These are phyloP conservation scores for Acronicta aceris DNA, from an alignment of 2,888 invertebrate genomes.

Conservation along the genomic window DNA sequence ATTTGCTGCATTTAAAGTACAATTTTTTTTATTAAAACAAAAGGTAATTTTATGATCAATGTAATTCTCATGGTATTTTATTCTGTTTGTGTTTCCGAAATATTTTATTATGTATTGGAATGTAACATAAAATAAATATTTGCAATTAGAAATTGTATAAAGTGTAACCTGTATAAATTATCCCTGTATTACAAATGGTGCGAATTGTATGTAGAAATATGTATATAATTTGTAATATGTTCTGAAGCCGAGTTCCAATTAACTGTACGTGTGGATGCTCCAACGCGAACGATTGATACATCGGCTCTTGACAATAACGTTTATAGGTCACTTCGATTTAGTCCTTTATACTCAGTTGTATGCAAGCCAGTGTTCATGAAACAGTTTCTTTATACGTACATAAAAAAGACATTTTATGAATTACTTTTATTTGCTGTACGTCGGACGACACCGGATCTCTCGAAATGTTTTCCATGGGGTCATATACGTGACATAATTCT, in stretches of 20 bases:
- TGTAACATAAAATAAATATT: slow-evolving; percentile 1
- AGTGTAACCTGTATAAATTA: slow-evolving; percentile 33
- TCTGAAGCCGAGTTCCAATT: slow-evolving; percentile 41
- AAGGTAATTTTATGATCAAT: slow-evolving; percentile 9
- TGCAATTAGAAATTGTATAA: slow-evolving; percentile 21
- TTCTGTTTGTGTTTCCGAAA: slow-evolving; percentile 6
- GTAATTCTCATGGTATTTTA: slow-evolving; percentile 24
- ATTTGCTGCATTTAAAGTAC: slow-evolving; percentile 41
- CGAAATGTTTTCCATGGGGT: slow-evolving; percentile 6
- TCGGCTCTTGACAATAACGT: slow-evolving; percentile 57
- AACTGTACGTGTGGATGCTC: slow-evolving; percentile 24
- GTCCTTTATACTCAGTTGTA: slow-evolving; percentile 39
- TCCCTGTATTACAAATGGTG: slow-evolving; percentile 28
- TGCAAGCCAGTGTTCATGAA: slow-evolving; percentile 45
- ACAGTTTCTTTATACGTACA: slow-evolving; percentile 49
- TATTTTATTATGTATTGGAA: slow-evolving; percentile 2
- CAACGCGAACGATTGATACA: slow-evolving; percentile 33
- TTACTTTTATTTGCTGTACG: slow-evolving; percentile 40
- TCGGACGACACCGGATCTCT: slow-evolving; percentile 15
- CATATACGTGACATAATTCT: too few species aligned
- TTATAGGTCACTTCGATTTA: slow-evolving; percentile 55
- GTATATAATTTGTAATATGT: slow-evolving; percentile 53
- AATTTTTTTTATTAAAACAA: slow-evolving; percentile 18
- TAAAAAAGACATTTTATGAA: slow-evolving; percentile 56
- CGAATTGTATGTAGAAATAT: slow-evolving; percentile 43